A percentile compares a stretch with the other conserved stretches of the same genome.
Evolutionary conservation across 2,113 vertebrate species (phyloP).

Genomic region (Sapajus apella): DNA sequence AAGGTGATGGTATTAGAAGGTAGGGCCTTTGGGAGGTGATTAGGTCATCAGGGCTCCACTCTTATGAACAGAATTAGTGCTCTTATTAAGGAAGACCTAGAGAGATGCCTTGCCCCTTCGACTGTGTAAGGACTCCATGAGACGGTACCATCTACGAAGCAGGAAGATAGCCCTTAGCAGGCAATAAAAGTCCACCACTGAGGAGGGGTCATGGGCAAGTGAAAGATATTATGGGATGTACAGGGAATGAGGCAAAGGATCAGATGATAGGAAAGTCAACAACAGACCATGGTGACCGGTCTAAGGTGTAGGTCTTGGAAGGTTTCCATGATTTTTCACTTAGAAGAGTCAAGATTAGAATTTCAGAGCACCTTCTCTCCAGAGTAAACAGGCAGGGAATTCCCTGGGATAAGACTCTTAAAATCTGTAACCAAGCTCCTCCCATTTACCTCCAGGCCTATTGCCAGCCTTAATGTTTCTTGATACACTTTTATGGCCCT

Average conservation of each 20-base stretch:
- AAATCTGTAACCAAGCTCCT: neutral
- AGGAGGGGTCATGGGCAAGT: neutral
- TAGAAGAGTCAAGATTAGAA: neutral
- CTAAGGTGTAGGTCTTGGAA: neutral
- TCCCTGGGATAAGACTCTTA: neutral
- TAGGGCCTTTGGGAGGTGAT: neutral
- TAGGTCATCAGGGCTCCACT: neutral
- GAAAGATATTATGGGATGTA: neutral
- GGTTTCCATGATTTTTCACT: neutral
- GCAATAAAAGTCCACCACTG: neutral
- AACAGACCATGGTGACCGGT: no score
- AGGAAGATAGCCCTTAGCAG: neutral
- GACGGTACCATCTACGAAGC: neutral
- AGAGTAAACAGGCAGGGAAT: neutral
- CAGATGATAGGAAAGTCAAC: neutral
- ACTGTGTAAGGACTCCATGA: fast-evolving
- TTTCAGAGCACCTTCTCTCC: neutral
- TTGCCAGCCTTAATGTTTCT: neutral
- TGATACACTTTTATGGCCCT: neutral
- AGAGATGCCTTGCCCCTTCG: neutral
- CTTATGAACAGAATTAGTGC: neutral
- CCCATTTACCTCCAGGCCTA: neutral
- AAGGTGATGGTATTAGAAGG: neutral
- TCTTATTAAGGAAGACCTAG: neutral
- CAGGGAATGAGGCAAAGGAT: no score